Evolutionary conservation across 1,140 invertebrate genomes (phyloP).

Genomic region (Wiebesia pumilae): DNA sequence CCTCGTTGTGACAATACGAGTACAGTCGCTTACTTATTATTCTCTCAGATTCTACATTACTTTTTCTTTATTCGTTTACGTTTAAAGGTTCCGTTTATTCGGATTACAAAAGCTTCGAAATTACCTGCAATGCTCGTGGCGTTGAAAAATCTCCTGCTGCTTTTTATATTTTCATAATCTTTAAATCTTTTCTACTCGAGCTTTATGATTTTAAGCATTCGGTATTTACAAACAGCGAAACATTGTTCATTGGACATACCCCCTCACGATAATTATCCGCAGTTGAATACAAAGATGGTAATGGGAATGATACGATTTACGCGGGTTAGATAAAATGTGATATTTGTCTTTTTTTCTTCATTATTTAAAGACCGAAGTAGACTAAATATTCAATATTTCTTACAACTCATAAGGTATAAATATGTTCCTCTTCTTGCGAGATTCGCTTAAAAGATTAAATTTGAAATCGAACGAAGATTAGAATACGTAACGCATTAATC

Average conservation of each 20-base stretch:
- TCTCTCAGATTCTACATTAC: no score
- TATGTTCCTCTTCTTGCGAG: no score
- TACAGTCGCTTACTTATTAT: not conserved
- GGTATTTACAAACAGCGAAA: conserved; percentile 37
- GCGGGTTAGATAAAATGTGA: not conserved
- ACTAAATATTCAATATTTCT: not conserved
- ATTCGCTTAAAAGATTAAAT: not conserved
- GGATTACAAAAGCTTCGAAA: not conserved
- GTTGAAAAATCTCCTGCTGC: not conserved
- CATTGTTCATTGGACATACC: not conserved
- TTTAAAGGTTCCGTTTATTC: not conserved
- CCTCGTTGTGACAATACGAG: not conserved
- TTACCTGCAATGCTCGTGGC: not conserved
- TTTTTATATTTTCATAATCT: not conserved
- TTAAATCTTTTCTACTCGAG: not conserved
- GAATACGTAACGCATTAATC: not conserved
- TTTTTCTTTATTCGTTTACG: not conserved
- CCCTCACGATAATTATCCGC: not conserved
- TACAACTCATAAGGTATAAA: not conserved
- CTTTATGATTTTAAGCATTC: not conserved
- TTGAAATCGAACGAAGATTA: not conserved
- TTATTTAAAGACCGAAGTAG: no score
- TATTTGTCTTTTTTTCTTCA: not conserved
- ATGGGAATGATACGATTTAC: conserved; percentile 24
- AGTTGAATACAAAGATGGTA: conserved; percentile 4